phyloP scores from a whole-genome alignment of 2,113 vertebrate genomes.

The Mugil cephalus region DNA sequence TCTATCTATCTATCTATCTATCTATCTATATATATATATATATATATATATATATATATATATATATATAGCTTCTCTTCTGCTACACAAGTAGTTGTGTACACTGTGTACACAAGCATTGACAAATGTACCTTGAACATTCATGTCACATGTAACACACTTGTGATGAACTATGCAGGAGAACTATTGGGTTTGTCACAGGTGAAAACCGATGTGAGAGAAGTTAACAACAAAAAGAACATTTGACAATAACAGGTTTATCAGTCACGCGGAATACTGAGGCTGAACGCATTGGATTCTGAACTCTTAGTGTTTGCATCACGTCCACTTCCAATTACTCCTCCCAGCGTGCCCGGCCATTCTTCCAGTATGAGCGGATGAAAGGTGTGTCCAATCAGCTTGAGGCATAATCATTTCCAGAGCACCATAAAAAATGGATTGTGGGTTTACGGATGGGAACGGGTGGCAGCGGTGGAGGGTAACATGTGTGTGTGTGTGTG shows the following conservation, averaged over 20 bases:
- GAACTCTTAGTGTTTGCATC: conserved; percentile 28
- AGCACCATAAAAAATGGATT: conserved; percentile 74
- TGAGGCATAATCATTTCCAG: conserved; percentile 47
- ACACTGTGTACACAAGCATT: neutral
- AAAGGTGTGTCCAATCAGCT: conserved; percentile 69
- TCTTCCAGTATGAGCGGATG: conserved; percentile 25
- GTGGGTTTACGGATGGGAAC: conserved; percentile 41
- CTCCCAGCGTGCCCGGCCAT: conserved; percentile 6
- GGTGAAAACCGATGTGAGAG: conserved; percentile 4
- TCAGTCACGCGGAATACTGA: conserved; percentile 13
- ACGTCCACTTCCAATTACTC: conserved; percentile 17
- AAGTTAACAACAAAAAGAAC: conserved; percentile 1
- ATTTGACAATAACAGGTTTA: neutral
- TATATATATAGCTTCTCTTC: no score
- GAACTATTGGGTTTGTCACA: neutral
- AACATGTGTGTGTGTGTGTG: neutral
- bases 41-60: no score
- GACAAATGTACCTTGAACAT: conserved; percentile 19
- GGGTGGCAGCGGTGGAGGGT: conserved; percentile 10
- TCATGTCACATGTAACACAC: neutral
- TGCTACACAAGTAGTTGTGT: no score
- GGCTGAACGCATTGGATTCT: conserved; percentile 15
- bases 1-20: no score
- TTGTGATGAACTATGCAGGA: neutral
- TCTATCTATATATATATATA: no score